These are phyloP conservation scores for Carlito syrichta DNA, from an alignment of 2,113 vertebrate genomes.

Conservation along the genomic window DNA sequence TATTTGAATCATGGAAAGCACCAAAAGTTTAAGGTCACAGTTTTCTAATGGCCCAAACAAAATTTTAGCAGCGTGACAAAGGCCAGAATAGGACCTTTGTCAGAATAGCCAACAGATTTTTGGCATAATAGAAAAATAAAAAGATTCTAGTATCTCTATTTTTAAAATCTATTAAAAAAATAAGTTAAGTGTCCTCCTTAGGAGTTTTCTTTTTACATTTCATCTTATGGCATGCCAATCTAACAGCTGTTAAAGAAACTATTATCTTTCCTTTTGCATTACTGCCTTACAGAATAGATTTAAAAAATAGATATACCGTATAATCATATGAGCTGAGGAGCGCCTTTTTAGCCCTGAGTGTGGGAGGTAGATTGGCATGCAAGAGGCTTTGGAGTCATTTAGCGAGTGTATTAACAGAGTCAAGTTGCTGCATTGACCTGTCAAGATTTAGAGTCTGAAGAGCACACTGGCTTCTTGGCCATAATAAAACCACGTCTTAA, in stretches of 20 bases:
- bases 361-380: background rate
- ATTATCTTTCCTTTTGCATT: conserved; percentile 44
- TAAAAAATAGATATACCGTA: background rate
- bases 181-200: conserved; percentile 47
- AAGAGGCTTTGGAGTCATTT: background rate
- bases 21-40: accelerated
- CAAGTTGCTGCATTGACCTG: background rate
- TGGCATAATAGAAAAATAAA: conserved; percentile 29
- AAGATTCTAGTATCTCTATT: background rate
- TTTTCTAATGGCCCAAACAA: background rate
- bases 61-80: background rate
- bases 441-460: background rate
- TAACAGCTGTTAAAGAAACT: conserved; percentile 48
- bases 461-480: background rate
- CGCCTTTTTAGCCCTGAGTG: background rate
- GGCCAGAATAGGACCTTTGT: background rate
- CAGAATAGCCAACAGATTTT: conserved; percentile 6
- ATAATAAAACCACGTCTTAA: background rate
- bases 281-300: conserved; percentile 20
- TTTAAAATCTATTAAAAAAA: conserved; percentile 54
- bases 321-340: background rate
- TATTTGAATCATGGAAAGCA: background rate
- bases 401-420: background rate
- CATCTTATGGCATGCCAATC: background rate
- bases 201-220: background rate